Conservation (phyloP, 2,113 vertebrate species). For the Crotalus tigris region DNA sequence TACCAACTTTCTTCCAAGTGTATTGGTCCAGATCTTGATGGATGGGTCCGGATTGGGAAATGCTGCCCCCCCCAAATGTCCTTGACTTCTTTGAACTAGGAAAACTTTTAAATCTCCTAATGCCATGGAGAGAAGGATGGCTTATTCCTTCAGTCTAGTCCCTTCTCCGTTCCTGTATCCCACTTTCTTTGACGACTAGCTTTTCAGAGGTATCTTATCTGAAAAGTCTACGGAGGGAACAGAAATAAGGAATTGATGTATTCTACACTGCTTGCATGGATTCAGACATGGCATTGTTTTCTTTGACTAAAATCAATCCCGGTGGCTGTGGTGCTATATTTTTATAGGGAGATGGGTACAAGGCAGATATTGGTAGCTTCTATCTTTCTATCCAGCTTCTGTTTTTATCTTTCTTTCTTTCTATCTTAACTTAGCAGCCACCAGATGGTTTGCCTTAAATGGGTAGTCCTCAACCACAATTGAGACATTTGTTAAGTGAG, state of each 20-base stretch:
- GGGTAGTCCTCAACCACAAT: too few relatives aligned
- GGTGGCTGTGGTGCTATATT: not conserved
- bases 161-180: not conserved
- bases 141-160: not conserved
- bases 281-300: not conserved
- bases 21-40: not conserved
- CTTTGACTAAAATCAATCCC: not conserved
- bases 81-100: not conserved
- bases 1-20: not conserved
- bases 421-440: not conserved
- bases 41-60: not conserved
- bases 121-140: not conserved
- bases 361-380: not conserved
- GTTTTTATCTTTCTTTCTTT: not conserved
- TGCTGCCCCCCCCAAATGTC: not conserved
- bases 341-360: not conserved
- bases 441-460: not conserved
- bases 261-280: not conserved
- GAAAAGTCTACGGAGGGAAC: not conserved
- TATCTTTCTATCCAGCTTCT: not conserved
- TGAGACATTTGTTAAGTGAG: too few relatives aligned
- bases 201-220: not conserved
- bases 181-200: not conserved
- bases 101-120: not conserved
- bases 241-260: not conserved